Evolutionary conservation across 2,888 invertebrate species (phyloP).

Genomic region (Rotaria socialis): DNA sequence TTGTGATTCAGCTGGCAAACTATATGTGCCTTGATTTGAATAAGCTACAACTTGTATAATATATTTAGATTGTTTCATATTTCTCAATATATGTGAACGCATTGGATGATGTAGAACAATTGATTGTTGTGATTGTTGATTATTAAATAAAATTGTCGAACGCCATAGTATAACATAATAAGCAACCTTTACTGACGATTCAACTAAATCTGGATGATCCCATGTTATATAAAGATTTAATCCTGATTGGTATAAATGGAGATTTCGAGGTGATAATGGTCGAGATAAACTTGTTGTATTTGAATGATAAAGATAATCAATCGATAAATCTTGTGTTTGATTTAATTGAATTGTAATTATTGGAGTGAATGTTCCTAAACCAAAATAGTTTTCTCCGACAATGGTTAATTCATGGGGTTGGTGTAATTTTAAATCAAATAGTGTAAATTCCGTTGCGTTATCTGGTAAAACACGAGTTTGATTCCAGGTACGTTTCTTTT

Average conservation of each 20-base stretch:
- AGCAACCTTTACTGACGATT: background rate
- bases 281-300: background rate
- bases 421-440: conserved; percentile 21
- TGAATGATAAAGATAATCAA: background rate
- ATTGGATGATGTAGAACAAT: background rate
- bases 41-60: background rate
- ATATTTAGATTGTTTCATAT: conserved; percentile 8
- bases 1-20: background rate
- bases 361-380: background rate
- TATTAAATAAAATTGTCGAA: conserved; percentile 8
- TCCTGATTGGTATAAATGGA: background rate
- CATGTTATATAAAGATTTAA: conserved; percentile 20
- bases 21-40: conserved; percentile 6
- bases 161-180: conserved; percentile 20
- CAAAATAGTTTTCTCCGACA: background rate
- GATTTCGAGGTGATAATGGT: background rate
- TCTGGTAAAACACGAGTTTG: conserved; percentile 10
- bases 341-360: background rate
- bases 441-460: background rate
- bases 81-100: background rate
- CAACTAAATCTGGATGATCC: background rate
- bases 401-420: background rate
- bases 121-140: conserved; percentile 22
- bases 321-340: background rate
- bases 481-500: background rate